Evolutionary conservation across 2,797 vertebrate genomes (phyloP).

Genomic region (Tolypeutes matacus): DNA sequence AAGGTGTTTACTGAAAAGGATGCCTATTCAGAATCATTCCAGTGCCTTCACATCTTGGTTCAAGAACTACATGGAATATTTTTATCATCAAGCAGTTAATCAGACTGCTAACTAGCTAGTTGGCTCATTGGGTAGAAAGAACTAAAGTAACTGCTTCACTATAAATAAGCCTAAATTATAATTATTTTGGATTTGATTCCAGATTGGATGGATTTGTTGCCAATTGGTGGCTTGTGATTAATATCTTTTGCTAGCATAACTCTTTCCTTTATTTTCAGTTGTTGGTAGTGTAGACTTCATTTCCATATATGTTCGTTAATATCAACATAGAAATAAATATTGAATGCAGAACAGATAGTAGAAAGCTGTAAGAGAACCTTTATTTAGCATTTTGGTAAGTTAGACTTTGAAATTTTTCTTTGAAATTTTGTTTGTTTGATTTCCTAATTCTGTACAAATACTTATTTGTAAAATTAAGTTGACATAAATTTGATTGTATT

Average conservation of each 20-base stretch:
- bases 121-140: not conserved
- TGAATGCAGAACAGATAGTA: not conserved
- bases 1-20: not conserved
- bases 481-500: not conserved
- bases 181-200: conserved; percentile 4
- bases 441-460: conserved; percentile 9
- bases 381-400: not conserved
- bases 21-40: not conserved
- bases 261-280: not conserved
- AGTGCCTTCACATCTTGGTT: not conserved
- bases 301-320: conserved; percentile 37
- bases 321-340: conserved; percentile 13
- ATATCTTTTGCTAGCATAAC: not conserved
- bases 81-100: not conserved
- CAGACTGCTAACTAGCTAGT: not conserved
- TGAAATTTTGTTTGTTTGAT: conserved; percentile 11
- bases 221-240: not conserved
- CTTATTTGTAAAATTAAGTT: not conserved
- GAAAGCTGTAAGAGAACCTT: not conserved
- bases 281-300: not conserved
- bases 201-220: not conserved
- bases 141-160: not conserved
- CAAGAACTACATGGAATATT: not conserved
- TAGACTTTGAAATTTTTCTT: conserved; percentile 1
- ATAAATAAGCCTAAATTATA: not conserved